phyloP scores from a whole-genome alignment of 2,113 vertebrate genomes.

The Gasterosteus nipponicus region DNA sequence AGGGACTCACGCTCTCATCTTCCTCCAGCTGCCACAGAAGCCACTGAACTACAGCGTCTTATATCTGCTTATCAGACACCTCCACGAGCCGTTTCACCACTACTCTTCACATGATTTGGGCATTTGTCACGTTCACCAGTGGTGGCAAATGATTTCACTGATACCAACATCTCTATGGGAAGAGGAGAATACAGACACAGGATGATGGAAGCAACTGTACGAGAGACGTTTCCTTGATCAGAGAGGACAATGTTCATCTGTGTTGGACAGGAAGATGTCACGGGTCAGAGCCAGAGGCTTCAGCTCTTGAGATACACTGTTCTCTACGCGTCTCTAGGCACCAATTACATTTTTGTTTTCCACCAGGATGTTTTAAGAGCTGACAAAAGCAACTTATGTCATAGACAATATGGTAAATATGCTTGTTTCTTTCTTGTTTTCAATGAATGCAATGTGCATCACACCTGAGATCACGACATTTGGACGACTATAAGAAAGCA shows the following conservation, averaged over 20 bases:
- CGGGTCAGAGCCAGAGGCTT: slow-evolving; percentile 22
- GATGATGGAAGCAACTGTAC: neutral
- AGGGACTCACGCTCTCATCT: neutral
- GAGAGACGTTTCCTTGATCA: neutral
- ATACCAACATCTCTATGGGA: neutral
- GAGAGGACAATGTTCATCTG: neutral
- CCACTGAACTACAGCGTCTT: neutral
- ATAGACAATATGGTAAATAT: neutral
- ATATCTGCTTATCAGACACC: neutral
- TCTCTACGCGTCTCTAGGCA: neutral
- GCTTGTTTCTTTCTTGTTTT: neutral
- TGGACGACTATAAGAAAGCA: neutral
- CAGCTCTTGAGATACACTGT: neutral
- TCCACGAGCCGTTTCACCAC: slow-evolving; percentile 11
- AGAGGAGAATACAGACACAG: neutral
- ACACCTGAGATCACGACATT: neutral
- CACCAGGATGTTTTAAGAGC: neutral
- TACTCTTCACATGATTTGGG: neutral
- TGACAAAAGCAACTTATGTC: neutral
- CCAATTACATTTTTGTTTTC: neutral
- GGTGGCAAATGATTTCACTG: too few species aligned
- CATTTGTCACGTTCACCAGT: neutral
- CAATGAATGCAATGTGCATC: neutral
- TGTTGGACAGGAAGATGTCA: slow-evolving; percentile 9
- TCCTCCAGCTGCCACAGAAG: neutral